phyloP scores from a whole-genome alignment of 2,113 vertebrate genomes.

The Chelonoidis abingdonii region DNA sequence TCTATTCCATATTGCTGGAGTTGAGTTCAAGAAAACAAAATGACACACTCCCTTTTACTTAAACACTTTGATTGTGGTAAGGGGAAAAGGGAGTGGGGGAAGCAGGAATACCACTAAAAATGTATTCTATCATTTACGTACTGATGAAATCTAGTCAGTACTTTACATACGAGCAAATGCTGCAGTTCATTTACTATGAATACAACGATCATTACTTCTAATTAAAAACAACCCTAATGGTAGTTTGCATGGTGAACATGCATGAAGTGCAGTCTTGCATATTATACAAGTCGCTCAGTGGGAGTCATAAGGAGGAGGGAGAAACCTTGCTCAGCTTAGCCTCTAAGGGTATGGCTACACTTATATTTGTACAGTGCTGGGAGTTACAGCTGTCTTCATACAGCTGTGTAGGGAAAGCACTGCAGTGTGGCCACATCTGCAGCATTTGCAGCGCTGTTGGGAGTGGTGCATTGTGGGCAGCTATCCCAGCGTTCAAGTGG shows the following conservation, averaged over 20 bases:
- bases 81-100: no score
- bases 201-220: neutral
- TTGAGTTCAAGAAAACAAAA: neutral
- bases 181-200: slow-evolving; percentile 1
- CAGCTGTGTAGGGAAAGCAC: no score
- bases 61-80: neutral
- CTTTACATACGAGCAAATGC: neutral
- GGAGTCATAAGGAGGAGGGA: no score
- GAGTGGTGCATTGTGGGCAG: no score
- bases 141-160: neutral
- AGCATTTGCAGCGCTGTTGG: no score
- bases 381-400: no score
- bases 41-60: neutral
- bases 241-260: neutral
- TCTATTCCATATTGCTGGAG: neutral
- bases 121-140: neutral
- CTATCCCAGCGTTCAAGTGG: no score
- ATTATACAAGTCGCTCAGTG: neutral
- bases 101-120: neutral
- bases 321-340: no score
- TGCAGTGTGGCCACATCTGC: no score
- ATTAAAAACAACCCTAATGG: neutral
- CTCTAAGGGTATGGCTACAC: no score
- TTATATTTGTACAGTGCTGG: no score
- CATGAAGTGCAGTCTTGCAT: neutral